Percentiles rank a stretch among this genome's conserved stretches.
Conservation (phyloP, 2,888 invertebrate species). For the Scaptomyza tumidula region DNA sequence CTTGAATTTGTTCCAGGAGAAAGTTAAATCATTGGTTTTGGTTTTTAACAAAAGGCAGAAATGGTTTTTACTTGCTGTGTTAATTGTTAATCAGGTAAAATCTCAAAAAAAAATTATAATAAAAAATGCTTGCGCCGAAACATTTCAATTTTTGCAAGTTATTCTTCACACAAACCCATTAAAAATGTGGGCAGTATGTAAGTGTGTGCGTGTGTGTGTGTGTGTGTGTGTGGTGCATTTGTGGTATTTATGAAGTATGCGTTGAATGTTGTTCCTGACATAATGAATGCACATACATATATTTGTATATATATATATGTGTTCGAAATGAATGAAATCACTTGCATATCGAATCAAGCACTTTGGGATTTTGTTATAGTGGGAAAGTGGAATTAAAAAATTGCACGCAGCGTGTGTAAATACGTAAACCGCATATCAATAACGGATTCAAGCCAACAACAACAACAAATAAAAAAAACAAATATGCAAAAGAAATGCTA, state of each 20-base stretch:
- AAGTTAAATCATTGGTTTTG: background rate
- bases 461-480: too few relatives aligned
- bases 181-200: background rate
- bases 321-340: background rate
- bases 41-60: background rate
- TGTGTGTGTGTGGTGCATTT: slow-evolving; percentile 3
- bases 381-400: background rate
- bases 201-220: background rate
- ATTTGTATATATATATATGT: too few relatives aligned
- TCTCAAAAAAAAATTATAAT: slow-evolving; percentile 1
- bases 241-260: slow-evolving; percentile 45
- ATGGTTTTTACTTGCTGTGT: background rate
- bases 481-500: background rate
- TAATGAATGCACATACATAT: slow-evolving; percentile 23
- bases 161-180: slow-evolving; percentile 2
- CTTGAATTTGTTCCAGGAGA: background rate
- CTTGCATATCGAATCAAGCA: background rate
- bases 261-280: slow-evolving; percentile 37
- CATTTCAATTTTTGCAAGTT: slow-evolving; percentile 25
- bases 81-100: slow-evolving; percentile 34
- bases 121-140: slow-evolving; percentile 11
- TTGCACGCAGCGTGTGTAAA: background rate
- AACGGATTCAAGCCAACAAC: background rate
- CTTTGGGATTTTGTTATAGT: too few relatives aligned
- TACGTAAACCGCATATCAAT: background rate